A percentile compares a stretch with the other conserved stretches of the same genome.
phyloP scores from a whole-genome alignment of 1,140 invertebrate species.

The Acromyrmex charruanus region DNA sequence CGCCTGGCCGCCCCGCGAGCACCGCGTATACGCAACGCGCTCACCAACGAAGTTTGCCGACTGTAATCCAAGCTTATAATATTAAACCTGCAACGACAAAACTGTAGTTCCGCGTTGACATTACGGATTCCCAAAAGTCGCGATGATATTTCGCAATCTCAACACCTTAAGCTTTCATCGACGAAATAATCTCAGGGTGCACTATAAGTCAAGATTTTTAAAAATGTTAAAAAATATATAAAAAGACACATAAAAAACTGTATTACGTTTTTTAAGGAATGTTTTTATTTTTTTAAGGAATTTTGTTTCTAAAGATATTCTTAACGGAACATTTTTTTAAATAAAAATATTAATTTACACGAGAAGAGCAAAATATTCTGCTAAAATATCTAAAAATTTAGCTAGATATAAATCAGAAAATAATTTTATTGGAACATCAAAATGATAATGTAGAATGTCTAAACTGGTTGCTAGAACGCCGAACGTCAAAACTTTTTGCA shows the following conservation, averaged over 20 bases:
- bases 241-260: neutral
- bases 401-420: no score
- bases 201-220: neutral
- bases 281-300: no score
- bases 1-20: neutral
- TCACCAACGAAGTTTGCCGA: neutral
- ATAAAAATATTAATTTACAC: no score
- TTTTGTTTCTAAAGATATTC: no score
- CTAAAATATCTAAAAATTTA: no score
- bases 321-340: no score
- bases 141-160: constrained; percentile 30
- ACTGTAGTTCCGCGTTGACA: constrained; percentile 1
- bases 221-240: neutral
- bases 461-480: no score
- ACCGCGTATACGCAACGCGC: constrained; percentile 2
- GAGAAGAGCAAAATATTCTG: no score
- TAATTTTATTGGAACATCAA: no score
- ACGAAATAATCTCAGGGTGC: neutral
- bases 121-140: constrained; percentile 40
- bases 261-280: no score
- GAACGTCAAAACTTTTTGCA: no score
- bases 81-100: constrained; percentile 33
- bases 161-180: neutral
- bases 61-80: constrained; percentile 51
- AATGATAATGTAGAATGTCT: no score